phyloP scores from a whole-genome alignment of 1,140 invertebrate species.

The Drosophila lacertosa region DNA sequence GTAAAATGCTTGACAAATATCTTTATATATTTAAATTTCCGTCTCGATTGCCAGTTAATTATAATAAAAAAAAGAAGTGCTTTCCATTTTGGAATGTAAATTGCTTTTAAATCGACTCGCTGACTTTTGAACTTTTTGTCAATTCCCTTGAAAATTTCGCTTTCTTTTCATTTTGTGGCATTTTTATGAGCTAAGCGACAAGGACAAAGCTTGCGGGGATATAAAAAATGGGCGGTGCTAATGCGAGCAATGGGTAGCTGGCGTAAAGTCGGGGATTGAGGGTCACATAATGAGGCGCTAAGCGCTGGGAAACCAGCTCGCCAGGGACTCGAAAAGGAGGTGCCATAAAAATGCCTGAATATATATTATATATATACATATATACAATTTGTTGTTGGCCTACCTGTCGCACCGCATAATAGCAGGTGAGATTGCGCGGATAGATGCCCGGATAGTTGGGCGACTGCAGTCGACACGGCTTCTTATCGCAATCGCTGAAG shows the following conservation, averaged over 20 bases:
- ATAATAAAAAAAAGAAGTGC: conserved; percentile 69
- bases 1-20: not conserved
- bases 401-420: conserved; percentile 90
- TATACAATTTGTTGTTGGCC: conserved; percentile 6
- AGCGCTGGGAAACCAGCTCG: conserved; percentile 36
- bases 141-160: conserved; percentile 27
- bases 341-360: not conserved
- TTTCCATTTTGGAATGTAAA: conserved; percentile 75
- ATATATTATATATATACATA: too few relatives aligned
- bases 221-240: conserved; percentile 23
- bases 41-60: conserved; percentile 54
- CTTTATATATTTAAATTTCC: too few relatives aligned
- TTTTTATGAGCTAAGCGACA: conserved; percentile 57
- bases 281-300: conserved; percentile 40
- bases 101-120: conserved; percentile 69
- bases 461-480: conserved; percentile 93
- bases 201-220: conserved; percentile 9
- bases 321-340: not conserved
- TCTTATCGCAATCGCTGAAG: conserved; percentile 94
- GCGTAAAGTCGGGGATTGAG: not conserved
- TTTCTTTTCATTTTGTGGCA: conserved; percentile 16
- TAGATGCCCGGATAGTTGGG: conserved; percentile 96
- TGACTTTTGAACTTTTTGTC: conserved; percentile 68
- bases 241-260: conserved; percentile 7
- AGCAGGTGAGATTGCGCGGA: conserved; percentile 94